Evolutionary conservation across 2,888 invertebrate genomes (phyloP).

Genomic region (Trissolcus japonicus): DNA sequence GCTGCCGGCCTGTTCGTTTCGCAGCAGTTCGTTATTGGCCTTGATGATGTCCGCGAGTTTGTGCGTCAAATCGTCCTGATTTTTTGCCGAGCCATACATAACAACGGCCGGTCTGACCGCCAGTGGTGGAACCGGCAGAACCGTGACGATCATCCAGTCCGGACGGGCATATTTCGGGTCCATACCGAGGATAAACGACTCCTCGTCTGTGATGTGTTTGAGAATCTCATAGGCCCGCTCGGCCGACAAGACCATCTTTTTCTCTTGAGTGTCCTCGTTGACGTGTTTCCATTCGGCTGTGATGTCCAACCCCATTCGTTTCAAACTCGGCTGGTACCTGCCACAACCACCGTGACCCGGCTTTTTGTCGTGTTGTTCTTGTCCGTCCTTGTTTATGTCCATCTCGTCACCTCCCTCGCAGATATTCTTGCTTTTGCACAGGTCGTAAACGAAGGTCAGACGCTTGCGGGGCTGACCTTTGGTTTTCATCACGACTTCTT

Average conservation of each 20-base stretch:
- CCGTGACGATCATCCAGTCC: slow-evolving; percentile 99
- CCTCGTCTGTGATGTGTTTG: slow-evolving; percentile 97
- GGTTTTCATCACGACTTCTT: slow-evolving; percentile 96
- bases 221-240: slow-evolving; percentile 98
- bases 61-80: slow-evolving; percentile 99
- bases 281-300: slow-evolving; percentile 99
- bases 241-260: slow-evolving; percentile 94
- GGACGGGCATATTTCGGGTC: slow-evolving; percentile 98
- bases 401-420: slow-evolving; percentile 99
- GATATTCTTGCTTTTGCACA: slow-evolving; percentile 98
- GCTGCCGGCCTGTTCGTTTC: slow-evolving; percentile 97
- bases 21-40: slow-evolving; percentile 94
- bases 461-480: slow-evolving; percentile 97
- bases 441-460: slow-evolving; percentile 95
- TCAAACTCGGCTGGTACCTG: slow-evolving; percentile 95
- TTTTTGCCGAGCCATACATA: slow-evolving; percentile 99
- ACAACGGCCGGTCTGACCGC: slow-evolving; percentile 98
- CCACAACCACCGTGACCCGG: slow-evolving; percentile 97
- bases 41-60: slow-evolving; percentile 99
- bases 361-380: slow-evolving; percentile 78
- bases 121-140: slow-evolving; percentile 97
- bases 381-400: slow-evolving; percentile 90
- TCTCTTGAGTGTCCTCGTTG: slow-evolving; percentile 98
- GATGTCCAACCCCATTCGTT: slow-evolving; percentile 92
- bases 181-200: slow-evolving; percentile 95